These are phyloP conservation scores for Calephelis virginiensis DNA, from an alignment of 1,140 invertebrate species.

Conservation along the genomic window DNA sequence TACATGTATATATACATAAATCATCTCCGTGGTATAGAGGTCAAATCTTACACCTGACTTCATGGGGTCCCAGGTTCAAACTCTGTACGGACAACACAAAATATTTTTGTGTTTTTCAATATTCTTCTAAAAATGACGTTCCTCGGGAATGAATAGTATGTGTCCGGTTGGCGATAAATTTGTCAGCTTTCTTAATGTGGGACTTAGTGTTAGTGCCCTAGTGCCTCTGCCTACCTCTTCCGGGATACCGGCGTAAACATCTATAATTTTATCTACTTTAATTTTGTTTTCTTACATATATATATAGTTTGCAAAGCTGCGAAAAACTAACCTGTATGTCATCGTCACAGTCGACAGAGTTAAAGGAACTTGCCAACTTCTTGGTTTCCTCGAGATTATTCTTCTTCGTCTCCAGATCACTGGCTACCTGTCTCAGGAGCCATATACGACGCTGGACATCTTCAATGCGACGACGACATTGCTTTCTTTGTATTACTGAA, in stretches of 20 bases:
- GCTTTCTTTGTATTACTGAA: slow-evolving; percentile 51
- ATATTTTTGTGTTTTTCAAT: too few species aligned
- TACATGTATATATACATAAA: too few species aligned
- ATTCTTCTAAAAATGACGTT: too few species aligned
- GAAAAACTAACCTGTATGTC: slow-evolving; percentile 42
- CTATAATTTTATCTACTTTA: not conserved
- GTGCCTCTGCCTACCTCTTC: too few species aligned
- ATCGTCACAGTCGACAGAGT: slow-evolving; percentile 27
- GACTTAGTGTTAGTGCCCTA: too few species aligned
- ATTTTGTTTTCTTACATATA: not conserved
- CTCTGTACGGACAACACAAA: too few species aligned
- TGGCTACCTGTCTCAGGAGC: slow-evolving; percentile 45
- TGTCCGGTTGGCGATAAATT: too few species aligned
- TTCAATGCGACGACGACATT: slow-evolving; percentile 27
- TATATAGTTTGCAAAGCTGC: not conserved
- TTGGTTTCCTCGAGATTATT: slow-evolving; percentile 46
- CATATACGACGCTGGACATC: slow-evolving; percentile 46
- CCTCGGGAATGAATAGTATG: too few species aligned
- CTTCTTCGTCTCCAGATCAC: slow-evolving; percentile 45
- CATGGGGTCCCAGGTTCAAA: too few species aligned
- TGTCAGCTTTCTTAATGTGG: too few species aligned
- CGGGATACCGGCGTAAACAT: not conserved
- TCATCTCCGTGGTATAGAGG: too few species aligned
- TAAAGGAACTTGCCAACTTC: slow-evolving; percentile 46
- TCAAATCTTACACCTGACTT: too few species aligned